A percentile compares a stretch with the other conserved stretches of the same genome.
Evolutionary conservation across 2,888 invertebrate genomes (phyloP).

Genomic region (Melinopterus prodromus): DNA sequence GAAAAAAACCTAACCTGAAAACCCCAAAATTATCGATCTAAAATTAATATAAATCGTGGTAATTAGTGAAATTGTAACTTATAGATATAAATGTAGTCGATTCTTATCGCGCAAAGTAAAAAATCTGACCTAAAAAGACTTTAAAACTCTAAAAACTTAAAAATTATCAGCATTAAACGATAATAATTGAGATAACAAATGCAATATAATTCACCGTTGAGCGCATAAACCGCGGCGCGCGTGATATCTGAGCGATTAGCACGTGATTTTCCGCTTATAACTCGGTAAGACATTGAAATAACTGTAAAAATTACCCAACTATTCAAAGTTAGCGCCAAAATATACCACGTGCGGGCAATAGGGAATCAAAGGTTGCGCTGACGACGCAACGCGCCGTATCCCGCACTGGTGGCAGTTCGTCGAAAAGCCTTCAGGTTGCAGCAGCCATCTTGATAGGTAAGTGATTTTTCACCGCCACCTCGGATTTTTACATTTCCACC

Average conservation of each 20-base stretch:
- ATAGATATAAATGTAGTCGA: no score
- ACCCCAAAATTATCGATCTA: no score
- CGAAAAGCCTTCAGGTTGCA: conserved; percentile 27
- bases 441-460: conserved; percentile 38
- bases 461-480: conserved; percentile 15
- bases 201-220: background rate
- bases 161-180: no score
- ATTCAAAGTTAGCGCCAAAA: conserved; percentile 34
- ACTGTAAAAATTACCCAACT: background rate
- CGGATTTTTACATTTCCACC: conserved; percentile 17
- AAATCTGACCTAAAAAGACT: no score
- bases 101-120: no score
- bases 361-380: conserved; percentile 30
- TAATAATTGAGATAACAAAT: background rate
- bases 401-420: conserved; percentile 29
- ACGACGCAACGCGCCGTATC: conserved; percentile 28
- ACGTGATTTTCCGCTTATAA: background rate
- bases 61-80: no score
- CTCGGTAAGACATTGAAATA: background rate
- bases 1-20: no score
- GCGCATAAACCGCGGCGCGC: background rate
- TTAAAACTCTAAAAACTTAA: no score
- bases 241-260: background rate
- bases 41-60: no score
- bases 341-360: background rate